A percentile compares a stretch with the other conserved stretches of the same genome.
Evolutionary conservation across 2,113 vertebrate species (phyloP).

Genomic region (Mus musculus): GRCm39 chr9:59382501-59383000

Average conservation of each 20-base stretch:
- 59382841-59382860: not conserved
- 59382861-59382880: not conserved
- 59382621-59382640: not conserved
- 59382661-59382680: slow-evolving; percentile 11
- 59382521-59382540: not conserved
- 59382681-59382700: not conserved
- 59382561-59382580: not conserved
- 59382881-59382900: not conserved
- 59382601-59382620: not conserved
- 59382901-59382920: not conserved
- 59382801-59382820: not conserved
- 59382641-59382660: not conserved
- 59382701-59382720: not conserved
- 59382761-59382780: not conserved
- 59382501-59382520: not conserved
- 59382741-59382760: not conserved
- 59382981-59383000: not conserved
- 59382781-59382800: not conserved
- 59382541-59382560: not conserved
- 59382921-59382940: not conserved
- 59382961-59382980: too few relatives aligned
- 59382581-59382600: not conserved
- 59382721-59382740: not conserved
- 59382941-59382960: not conserved
- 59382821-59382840: not conserved